Evolutionary conservation across 2,113 vertebrate species (phyloP).

Genomic region (Sylvilagus bachmani): DNA sequence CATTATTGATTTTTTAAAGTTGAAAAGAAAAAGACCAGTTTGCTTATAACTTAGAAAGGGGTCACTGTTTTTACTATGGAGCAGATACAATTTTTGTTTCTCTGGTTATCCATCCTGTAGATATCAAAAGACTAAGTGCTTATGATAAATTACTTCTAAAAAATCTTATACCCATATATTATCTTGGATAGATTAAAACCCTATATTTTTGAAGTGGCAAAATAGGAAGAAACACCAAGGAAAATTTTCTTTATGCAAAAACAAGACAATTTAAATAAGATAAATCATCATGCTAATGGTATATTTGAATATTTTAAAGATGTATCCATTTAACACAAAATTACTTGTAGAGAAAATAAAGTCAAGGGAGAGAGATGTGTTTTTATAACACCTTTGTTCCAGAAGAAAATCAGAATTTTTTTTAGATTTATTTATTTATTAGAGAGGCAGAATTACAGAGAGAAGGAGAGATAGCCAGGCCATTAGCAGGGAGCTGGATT

Average conservation of each 20-base stretch:
- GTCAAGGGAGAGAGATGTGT: not conserved
- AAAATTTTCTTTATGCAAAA: not conserved
- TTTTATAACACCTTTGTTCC: not conserved
- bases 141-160: not conserved
- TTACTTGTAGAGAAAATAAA: not conserved
- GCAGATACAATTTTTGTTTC: not conserved
- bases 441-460: no score
- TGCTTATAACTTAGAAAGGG: not conserved
- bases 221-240: not conserved
- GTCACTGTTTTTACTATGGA: not conserved
- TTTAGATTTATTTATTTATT: no score
- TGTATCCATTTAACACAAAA: not conserved
- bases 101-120: not conserved
- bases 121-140: not conserved
- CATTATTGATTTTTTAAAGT: not conserved
- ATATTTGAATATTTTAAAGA: not conserved
- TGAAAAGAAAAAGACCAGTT: slow-evolving; percentile 11
- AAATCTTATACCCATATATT: not conserved
- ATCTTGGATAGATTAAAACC: not conserved
- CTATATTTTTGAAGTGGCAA: not conserved
- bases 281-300: not conserved
- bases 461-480: no score
- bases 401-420: not conserved
- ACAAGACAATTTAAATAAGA: not conserved
- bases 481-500: no score